Percentiles rank a stretch among this genome's conserved stretches.
Evolutionary conservation across 2,797 vertebrate species (phyloP).

Genomic region (Brotula barbata): DNA sequence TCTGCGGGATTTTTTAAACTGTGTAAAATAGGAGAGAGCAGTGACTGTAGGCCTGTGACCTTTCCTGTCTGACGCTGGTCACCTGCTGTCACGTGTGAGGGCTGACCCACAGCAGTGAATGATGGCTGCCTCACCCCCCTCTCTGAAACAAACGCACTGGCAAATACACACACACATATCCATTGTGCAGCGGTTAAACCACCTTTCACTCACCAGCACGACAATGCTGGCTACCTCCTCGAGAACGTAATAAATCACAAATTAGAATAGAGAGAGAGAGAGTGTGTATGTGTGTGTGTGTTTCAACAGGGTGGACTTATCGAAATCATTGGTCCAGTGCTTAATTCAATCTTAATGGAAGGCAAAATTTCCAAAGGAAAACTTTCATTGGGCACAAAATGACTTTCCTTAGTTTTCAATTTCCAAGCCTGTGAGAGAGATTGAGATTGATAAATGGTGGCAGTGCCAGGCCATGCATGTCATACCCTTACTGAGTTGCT

Average conservation of each 20-base stretch:
- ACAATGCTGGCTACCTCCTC: slow-evolving; percentile 56
- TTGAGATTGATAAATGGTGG: slow-evolving; percentile 79
- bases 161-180: slow-evolving; percentile 15
- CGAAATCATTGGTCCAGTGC: slow-evolving; percentile 73
- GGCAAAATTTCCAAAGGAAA: slow-evolving; percentile 80
- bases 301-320: slow-evolving; percentile 47
- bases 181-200: slow-evolving; percentile 49
- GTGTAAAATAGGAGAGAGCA: slow-evolving; percentile 37
- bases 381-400: slow-evolving; percentile 81
- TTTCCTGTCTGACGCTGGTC: slow-evolving; percentile 73
- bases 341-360: slow-evolving; percentile 81
- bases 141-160: slow-evolving; percentile 27
- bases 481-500: slow-evolving; percentile 63
- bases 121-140: slow-evolving; percentile 52
- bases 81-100: slow-evolving; percentile 66
- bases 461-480: slow-evolving; percentile 70
- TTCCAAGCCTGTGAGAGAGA: slow-evolving; percentile 62
- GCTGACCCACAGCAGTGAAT: slow-evolving; percentile 69
- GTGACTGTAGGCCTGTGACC: slow-evolving; percentile 63
- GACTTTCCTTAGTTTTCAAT: slow-evolving; percentile 77
- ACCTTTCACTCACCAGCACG: slow-evolving; percentile 53
- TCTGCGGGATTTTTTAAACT: slow-evolving; percentile 47
- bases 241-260: slow-evolving; percentile 77
- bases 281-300: slow-evolving; percentile 36
- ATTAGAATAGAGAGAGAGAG: slow-evolving; percentile 54